Conservation (phyloP, 2,797 vertebrate species). For the Lindbergichthys nudifrons region DNA sequence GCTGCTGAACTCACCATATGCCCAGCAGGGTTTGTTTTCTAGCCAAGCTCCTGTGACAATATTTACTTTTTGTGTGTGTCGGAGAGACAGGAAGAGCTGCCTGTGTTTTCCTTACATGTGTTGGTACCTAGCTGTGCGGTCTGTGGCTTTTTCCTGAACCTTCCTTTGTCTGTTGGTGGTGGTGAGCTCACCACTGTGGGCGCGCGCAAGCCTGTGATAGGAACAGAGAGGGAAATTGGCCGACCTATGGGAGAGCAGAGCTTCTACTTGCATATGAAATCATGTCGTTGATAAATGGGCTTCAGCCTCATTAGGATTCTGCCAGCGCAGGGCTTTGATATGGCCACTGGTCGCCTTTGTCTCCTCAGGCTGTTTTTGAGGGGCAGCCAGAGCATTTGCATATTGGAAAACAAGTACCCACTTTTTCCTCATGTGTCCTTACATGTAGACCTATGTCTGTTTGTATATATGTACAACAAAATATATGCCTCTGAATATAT, state of each 20-base stretch:
- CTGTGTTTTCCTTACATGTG: constrained; percentile 10
- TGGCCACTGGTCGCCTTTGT: constrained; percentile 81
- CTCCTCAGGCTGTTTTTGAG: constrained; percentile 40
- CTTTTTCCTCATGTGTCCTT: constrained; percentile 4
- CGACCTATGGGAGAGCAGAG: constrained; percentile 66
- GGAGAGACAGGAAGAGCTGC: background rate
- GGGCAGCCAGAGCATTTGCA: constrained; percentile 58
- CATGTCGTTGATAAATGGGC: constrained; percentile 76
- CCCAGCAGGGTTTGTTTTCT: constrained; percentile 44
- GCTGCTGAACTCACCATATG: constrained; percentile 36
- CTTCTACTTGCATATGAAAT: constrained; percentile 77
- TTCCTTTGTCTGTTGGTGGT: constrained; percentile 62
- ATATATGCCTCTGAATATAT: constrained; percentile 31
- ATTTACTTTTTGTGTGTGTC: constrained; percentile 43
- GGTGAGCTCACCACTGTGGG: constrained; percentile 73
- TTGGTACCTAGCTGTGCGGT: constrained; percentile 14
- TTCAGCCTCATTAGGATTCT: constrained; percentile 73
- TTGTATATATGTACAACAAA: background rate
- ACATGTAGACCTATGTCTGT: constrained; percentile 1
- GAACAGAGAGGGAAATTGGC: constrained; percentile 33
- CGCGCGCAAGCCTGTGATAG: constrained; percentile 60
- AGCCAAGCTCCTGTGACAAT: constrained; percentile 25
- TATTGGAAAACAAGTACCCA: constrained; percentile 67
- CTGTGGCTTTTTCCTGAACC: constrained; percentile 24
- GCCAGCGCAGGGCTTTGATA: constrained; percentile 67